Evolutionary conservation across 2,888 invertebrate genomes (phyloP).

Genomic region (Sarcophaga variegata): DNA sequence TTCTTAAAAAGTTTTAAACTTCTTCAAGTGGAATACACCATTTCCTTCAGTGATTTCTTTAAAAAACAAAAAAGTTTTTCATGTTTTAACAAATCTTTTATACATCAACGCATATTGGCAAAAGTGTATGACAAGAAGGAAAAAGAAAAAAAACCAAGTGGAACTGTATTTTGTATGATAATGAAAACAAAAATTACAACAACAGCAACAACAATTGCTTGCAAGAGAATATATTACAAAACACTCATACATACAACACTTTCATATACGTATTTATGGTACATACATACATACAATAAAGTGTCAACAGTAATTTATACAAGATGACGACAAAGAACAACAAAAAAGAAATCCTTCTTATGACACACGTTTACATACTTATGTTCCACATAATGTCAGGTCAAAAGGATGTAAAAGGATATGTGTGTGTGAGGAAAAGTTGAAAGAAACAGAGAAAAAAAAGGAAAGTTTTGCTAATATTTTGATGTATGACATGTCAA

Average conservation of each 20-base stretch:
- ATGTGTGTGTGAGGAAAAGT: too few relatives aligned
- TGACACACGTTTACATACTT: neutral
- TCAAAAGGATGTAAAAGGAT: neutral
- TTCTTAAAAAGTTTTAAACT: constrained; percentile 11
- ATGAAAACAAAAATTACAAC: constrained; percentile 40
- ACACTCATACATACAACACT: constrained; percentile 4
- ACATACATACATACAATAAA: constrained; percentile 15
- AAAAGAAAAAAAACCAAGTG: neutral
- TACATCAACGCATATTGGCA: constrained; percentile 39
- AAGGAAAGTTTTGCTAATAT: constrained; percentile 63
- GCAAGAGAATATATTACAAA: constrained; percentile 26
- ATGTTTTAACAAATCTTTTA: constrained; percentile 40
- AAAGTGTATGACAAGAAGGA: neutral
- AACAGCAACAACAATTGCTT: too few relatives aligned
- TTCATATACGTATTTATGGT: too few relatives aligned
- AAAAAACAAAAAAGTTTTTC: neutral
- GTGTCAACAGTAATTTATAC: constrained; percentile 48
- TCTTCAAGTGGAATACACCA: constrained; percentile 13
- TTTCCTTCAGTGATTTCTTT: constrained; percentile 25
- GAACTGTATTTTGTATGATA: constrained; percentile 17
- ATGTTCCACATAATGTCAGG: neutral
- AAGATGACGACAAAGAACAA: constrained; percentile 1
- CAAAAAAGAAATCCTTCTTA: constrained; percentile 16
- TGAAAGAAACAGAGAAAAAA: too few relatives aligned
- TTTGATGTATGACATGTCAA: constrained; percentile 70